A percentile compares a stretch with the other conserved stretches of the same genome.
phyloP scores from a whole-genome alignment of 2,888 invertebrate genomes.

The Nemurella pictetii region DNA sequence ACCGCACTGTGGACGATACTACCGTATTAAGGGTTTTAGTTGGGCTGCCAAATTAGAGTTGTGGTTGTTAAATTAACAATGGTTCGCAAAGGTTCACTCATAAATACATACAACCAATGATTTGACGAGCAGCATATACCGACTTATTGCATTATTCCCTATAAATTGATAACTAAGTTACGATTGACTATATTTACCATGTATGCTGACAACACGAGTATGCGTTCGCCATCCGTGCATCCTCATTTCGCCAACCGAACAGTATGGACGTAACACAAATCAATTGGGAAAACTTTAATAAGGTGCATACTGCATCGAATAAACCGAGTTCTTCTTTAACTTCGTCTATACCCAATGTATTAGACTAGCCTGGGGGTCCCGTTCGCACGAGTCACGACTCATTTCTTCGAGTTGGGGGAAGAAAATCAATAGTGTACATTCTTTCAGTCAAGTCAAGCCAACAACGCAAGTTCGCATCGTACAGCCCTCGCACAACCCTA shows the following conservation, averaged over 20 bases:
- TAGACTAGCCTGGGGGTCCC: background rate
- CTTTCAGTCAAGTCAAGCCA: slow-evolving; percentile 14
- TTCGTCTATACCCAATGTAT: background rate
- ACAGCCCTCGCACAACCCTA: background rate
- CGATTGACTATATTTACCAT: background rate
- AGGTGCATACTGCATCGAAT: background rate
- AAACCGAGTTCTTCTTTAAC: background rate
- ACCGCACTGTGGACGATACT: background rate
- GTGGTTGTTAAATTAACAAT: background rate
- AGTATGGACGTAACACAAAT: background rate
- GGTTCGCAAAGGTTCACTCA: background rate
- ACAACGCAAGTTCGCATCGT: background rate
- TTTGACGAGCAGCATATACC: background rate
- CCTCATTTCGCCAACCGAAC: background rate
- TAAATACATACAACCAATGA: background rate
- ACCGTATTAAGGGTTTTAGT: background rate
- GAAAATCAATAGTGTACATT: slow-evolving; percentile 23
- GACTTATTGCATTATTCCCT: background rate
- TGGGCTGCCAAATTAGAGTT: background rate
- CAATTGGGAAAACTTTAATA: background rate
- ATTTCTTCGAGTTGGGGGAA: slow-evolving; percentile 10
- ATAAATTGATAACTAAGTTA: background rate
- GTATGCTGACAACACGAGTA: background rate
- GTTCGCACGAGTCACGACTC: slow-evolving; percentile 10
- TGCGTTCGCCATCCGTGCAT: background rate